Evolutionary conservation across 2,888 invertebrate species (phyloP), one percentile per base, ranked within the genome.

Genomic region (Thymelicus lineola): DNA sequence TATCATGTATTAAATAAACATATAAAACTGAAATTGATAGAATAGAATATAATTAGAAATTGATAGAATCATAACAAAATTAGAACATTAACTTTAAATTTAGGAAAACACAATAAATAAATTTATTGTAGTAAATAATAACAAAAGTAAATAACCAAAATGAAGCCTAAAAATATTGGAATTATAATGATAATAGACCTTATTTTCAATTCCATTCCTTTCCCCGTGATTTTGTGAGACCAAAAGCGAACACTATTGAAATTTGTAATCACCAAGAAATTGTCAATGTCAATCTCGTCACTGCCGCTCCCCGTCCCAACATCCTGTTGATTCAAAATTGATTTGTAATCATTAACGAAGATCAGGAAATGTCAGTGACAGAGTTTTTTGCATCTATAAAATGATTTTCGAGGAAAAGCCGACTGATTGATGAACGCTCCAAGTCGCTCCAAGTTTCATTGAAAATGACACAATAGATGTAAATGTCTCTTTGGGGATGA

Each of bases 251-350:
- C 66, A 73, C 72, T 66, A 70, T 73, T 66, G 48, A 70, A 70
- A 70, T 42, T 65, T 66, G 70, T 91, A 93, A 85, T 93, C 91
- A 93, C 93, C 93, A 93, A 91, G 79, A 90, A 90, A 90, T 92
- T 93, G 88, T 93, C 93, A 78, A 93, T 93, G 87, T 93, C 91
- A 82, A 93, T 93, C 84, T 93, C 93, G 82, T 93, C 93, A 70
- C 86, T 88, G 73, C 89, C 90, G 85, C 90, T 88, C 83, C 91
- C 86, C 86, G 87, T 88, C 84, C 88, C 88, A 80, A 89, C 85
- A 82, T 93, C 93, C 93, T 93, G 93, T 89, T 79, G 84, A 90
- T 60, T 65, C 65, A 70, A 70, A 70, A 65, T 65, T 65, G 28
- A 64, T 64, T 70, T 64, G 58, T 70, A 35, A 64, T 70, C 28